Evolutionary conservation across 2,797 vertebrate genomes (phyloP).

Genomic region (Mormyrus hasselquistii): DNA sequence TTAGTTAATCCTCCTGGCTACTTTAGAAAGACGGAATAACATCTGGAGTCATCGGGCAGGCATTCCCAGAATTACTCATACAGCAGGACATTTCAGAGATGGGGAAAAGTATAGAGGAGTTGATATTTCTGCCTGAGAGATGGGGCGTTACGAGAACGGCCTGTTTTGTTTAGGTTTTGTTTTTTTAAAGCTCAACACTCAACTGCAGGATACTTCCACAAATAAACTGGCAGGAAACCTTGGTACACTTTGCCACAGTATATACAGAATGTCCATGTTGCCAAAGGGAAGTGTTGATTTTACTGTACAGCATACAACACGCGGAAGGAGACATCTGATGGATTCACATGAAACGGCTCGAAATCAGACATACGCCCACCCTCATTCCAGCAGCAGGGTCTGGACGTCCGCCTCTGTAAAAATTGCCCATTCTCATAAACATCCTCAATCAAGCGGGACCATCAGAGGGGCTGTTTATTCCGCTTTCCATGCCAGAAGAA

Average conservation of each 20-base stretch:
- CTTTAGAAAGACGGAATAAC: conserved; percentile 35
- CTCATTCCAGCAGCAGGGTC: conserved; percentile 5
- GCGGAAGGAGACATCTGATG: not conserved
- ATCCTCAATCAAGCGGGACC: conserved; percentile 56
- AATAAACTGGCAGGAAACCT: not conserved
- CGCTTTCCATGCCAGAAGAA: conserved; percentile 35
- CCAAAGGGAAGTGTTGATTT: not conserved
- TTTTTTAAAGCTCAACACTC: not conserved
- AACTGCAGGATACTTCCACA: not conserved
- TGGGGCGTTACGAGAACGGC: not conserved
- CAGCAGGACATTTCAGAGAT: conserved; percentile 6
- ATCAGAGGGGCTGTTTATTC: conserved; percentile 52
- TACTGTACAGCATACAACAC: not conserved
- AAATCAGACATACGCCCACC: not conserved
- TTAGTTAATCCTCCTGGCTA: conserved; percentile 20
- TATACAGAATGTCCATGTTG: not conserved
- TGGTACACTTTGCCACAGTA: not conserved
- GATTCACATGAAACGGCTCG: not conserved
- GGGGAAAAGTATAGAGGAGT: not conserved
- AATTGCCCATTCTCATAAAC: conserved; percentile 62
- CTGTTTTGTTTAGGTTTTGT: not conserved
- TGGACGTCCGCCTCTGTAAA: conserved; percentile 52
- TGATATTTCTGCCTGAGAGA: not conserved
- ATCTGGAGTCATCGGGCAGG: conserved; percentile 16
- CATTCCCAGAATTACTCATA: conserved; percentile 27